Evolutionary conservation across 1,140 invertebrate species (phyloP).

Genomic region (Brachionus koreanus): DNA sequence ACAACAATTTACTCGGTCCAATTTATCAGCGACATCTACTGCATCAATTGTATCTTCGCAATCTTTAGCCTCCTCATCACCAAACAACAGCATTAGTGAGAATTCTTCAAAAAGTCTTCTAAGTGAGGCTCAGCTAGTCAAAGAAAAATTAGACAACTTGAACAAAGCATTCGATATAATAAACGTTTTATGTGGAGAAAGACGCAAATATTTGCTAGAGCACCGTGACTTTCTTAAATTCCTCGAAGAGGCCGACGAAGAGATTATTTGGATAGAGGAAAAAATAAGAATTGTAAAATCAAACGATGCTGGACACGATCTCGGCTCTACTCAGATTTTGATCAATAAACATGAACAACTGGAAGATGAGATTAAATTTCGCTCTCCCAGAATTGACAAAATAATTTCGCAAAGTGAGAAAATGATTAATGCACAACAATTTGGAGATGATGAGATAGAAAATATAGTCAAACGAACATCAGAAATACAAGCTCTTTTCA

Average conservation of each 20-base stretch:
- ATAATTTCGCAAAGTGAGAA: constrained; percentile 69
- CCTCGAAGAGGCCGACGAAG: constrained; percentile 97
- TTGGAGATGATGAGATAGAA: constrained; percentile 66
- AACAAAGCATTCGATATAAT: constrained; percentile 68
- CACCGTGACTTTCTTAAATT: constrained; percentile 90
- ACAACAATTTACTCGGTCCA: constrained; percentile 37
- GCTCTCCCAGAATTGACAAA: constrained; percentile 73
- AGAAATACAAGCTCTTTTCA: constrained; percentile 74
- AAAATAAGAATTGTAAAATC: constrained; percentile 92
- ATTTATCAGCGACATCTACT: not conserved
- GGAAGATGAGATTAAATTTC: constrained; percentile 82
- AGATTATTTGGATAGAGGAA: constrained; percentile 97
- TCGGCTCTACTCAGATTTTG: constrained; percentile 78
- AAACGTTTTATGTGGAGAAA: constrained; percentile 68
- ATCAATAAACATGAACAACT: constrained; percentile 89
- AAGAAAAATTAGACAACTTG: constrained; percentile 68
- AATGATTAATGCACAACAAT: constrained; percentile 73
- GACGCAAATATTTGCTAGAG: constrained; percentile 78
- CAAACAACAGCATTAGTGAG: constrained; percentile 51
- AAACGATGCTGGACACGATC: constrained; percentile 76
- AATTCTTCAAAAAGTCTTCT: constrained; percentile 57
- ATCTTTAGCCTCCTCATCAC: not conserved
- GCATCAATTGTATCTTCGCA: not conserved
- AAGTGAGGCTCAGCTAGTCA: constrained; percentile 66
- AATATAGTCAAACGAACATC: constrained; percentile 65